Base-by-base conservation (phyloP, 1,140 invertebrate genomes). In the Pachyrhynchus sulphureomaculatus region DNA sequence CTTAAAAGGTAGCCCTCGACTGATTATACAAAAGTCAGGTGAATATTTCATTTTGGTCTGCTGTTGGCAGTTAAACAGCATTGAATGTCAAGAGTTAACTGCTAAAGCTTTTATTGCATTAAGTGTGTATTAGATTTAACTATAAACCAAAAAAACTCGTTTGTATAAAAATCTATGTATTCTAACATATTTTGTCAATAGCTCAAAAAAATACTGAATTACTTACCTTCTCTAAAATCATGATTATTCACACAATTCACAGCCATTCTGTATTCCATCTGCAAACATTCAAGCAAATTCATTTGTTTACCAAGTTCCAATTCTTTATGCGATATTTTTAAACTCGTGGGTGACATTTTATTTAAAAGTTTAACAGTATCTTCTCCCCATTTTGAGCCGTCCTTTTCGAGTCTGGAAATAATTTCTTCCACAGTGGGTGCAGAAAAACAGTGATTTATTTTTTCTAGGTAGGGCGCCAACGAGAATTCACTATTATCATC, bases 171-270 rank as follows among this genome's bases (percentile, higher is more conserved):
- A n/a, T n/a, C n/a, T n/a, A n/a, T n/a, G n/a, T n/a, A n/a, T n/a
- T n/a, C n/a, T n/a, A n/a, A n/a, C n/a, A n/a, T n/a, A n/a, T n/a
- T n/a, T n/a, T n/a, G n/a, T n/a, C n/a, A n/a, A n/a, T n/a, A n/a
- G n/a, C n/a, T n/a, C n/a, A n/a, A n/a, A n/a, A n/a, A n/a, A n/a
- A 49, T 5, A 26, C 4, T 17, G 15, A 18, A 51, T 32, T 33
- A 18, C 32, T 63, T 76, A 88, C 94, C 96, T 86, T 99, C 96
- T 76, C 86, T 89, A 76, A 99, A 99, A 77, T 99, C 96, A 59
- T 89, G 85, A 76, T 80, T 85, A 15, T 75, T 73, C 60, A 83
- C 82, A 75, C 82, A 86, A 75, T 77, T 84, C 73, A 78, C 87
- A 67, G 87, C 87, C 24, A 99, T 74, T 61, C 94, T 83, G 72